These are phyloP conservation scores for Hypsibius dujardini DNA, from an alignment of 1,140 invertebrate genomes.

Conservation along the genomic window DNA sequence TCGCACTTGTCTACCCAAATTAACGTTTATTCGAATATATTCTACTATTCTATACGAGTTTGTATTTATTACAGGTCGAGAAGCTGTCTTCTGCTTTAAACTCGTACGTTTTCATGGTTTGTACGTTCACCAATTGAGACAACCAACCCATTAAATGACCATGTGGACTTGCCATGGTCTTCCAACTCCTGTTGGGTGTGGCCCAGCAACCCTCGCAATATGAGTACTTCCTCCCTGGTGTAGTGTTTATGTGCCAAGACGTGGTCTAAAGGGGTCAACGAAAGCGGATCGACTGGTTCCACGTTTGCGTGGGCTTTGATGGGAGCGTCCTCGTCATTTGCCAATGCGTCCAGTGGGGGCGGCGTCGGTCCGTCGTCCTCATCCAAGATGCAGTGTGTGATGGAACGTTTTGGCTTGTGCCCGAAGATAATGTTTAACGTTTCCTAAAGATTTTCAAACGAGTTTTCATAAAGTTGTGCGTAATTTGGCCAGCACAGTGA, in stretches of 20 bases:
- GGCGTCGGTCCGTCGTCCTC: too few relatives aligned
- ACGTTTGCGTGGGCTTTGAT: background rate
- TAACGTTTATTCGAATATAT: too few relatives aligned
- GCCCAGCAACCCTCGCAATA: background rate
- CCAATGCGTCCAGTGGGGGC: too few relatives aligned
- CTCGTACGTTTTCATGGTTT: too few relatives aligned
- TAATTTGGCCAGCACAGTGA: too few relatives aligned
- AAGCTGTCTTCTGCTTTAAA: too few relatives aligned
- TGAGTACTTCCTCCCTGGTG: background rate
- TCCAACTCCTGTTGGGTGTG: background rate
- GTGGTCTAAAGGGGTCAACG: background rate
- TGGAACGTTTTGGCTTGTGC: background rate
- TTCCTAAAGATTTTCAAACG: background rate
- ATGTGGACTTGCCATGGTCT: background rate
- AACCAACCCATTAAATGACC: too few relatives aligned
- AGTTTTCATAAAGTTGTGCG: background rate
- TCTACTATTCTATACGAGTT: too few relatives aligned
- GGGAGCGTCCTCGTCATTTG: too few relatives aligned
- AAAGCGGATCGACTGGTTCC: background rate
- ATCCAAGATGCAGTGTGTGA: background rate
- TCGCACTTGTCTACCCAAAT: too few relatives aligned
- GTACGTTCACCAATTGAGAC: too few relatives aligned
- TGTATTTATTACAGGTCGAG: too few relatives aligned
- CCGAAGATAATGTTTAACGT: conserved; percentile 5
- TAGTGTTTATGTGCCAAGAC: background rate